Base-by-base conservation (phyloP, 1,140 invertebrate genomes). In the Aphidius gifuensis region DNA sequence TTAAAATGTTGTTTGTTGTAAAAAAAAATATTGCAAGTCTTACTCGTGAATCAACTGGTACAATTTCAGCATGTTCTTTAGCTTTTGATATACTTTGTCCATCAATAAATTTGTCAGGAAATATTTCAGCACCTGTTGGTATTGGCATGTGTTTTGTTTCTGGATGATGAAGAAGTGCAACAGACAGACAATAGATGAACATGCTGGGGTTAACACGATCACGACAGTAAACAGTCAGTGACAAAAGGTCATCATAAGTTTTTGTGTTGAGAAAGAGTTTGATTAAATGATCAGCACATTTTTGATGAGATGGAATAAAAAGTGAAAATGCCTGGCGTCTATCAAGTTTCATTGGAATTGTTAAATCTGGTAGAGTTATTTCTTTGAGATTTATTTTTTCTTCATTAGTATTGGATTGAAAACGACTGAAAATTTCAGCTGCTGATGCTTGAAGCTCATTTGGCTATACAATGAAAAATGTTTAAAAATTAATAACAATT, bases 91-190 rank as follows among this genome's bases (percentile, higher is more conserved):
- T 88, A 5, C 91, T 84, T 50, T 85, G 83, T 6, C 88, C 85
- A 68, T 91, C 89, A 66, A 92, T 79, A 73, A 87, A 92, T 70
- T 91, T 90, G 60, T 91, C 90, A 4, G 91, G 91, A 71, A 92
- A 92, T 11, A 86, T 82, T 69, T 90, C 85, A 46, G 84, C 82
- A 48, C 91, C 84, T 0, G 86, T 85, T 1, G 91, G 90, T 55
- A 92, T 71, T 58, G 85, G 83, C 5, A 92, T 59, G 56, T 87
- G 82, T 70, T 88, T 88, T 0, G 90, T 92, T 68, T 92, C 91
- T 0, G 83, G 80, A 40, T 89, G 86, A 82, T 92, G 89, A 48
- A 92, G 69, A 38, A 92, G 79, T 0, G 89, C 89, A 21, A 92
- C 90, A 0, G 89, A 90, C 3, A 88, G 77, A 6, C 87, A 86